Evolutionary conservation across 2,797 vertebrate species (phyloP).

Genomic region (Poecilia wingei): DNA sequence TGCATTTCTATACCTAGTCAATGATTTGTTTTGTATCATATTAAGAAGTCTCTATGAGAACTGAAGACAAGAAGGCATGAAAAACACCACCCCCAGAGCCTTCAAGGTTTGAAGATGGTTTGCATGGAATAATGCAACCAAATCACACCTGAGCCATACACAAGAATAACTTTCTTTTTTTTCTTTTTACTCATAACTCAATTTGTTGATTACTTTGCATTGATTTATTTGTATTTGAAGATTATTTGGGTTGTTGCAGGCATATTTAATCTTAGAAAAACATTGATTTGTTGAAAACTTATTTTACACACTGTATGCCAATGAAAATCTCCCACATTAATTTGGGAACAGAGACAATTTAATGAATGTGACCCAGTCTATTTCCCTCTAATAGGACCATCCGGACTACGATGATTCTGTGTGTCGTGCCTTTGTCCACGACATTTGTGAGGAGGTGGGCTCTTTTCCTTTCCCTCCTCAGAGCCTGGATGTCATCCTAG

Average conservation of each 20-base stretch:
- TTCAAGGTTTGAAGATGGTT: neutral
- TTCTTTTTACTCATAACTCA: neutral
- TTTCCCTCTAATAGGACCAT: constrained; percentile 80
- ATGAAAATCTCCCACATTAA: neutral
- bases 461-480: constrained; percentile 88
- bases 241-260: neutral
- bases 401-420: constrained; percentile 82
- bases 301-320: neutral
- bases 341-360: constrained; percentile 9
- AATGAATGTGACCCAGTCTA: constrained; percentile 4
- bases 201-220: neutral
- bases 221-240: neutral
- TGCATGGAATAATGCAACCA: neutral
- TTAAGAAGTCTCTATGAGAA: neutral
- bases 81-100: neutral
- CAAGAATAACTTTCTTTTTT: neutral
- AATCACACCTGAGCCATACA: neutral
- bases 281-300: neutral
- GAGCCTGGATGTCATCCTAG: constrained; percentile 88
- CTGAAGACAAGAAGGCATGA: neutral
- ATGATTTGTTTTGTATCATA: neutral
- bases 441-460: constrained; percentile 84
- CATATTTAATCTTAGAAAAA: neutral
- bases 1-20: neutral
- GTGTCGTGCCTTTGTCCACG: constrained; percentile 88